A percentile compares a stretch with the other conserved stretches of the same genome.
Evolutionary conservation across 2,113 vertebrate species (phyloP).

Genomic region (Scortum barcoo): DNA sequence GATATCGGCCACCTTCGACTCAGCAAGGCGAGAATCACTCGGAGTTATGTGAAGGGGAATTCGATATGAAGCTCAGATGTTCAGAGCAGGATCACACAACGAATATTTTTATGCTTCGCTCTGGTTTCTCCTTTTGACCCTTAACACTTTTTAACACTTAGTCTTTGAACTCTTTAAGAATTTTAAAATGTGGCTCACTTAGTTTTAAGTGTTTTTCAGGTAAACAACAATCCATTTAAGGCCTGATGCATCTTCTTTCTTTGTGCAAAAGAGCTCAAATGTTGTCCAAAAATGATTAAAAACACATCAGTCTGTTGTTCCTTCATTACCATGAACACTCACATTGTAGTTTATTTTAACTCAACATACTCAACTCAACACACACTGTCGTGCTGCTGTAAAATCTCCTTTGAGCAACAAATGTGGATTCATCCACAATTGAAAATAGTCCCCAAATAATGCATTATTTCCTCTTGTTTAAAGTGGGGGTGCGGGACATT

Average conservation of each 20-base stretch:
- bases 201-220: not conserved
- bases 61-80: slow-evolving; percentile 43
- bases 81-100: not conserved
- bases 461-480: not conserved
- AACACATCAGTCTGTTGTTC: not conserved
- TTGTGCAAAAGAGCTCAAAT: no score
- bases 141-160: not conserved
- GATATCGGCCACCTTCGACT: slow-evolving; percentile 70
- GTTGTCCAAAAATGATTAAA: no score
- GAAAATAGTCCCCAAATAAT: not conserved
- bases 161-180: not conserved
- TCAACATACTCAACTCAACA: not conserved
- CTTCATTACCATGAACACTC: not conserved
- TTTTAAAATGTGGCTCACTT: not conserved
- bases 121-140: slow-evolving; percentile 22
- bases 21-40: slow-evolving; percentile 29
- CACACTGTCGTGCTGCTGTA: no score
- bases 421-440: not conserved
- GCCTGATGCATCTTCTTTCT: no score
- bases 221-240: not conserved
- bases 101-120: slow-evolving; percentile 22
- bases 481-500: no score
- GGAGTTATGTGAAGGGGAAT: slow-evolving; percentile 52
- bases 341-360: not conserved
- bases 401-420: not conserved